Base-by-base conservation (phyloP, 2,888 invertebrate species). In the Esperia sulphurella region DNA sequence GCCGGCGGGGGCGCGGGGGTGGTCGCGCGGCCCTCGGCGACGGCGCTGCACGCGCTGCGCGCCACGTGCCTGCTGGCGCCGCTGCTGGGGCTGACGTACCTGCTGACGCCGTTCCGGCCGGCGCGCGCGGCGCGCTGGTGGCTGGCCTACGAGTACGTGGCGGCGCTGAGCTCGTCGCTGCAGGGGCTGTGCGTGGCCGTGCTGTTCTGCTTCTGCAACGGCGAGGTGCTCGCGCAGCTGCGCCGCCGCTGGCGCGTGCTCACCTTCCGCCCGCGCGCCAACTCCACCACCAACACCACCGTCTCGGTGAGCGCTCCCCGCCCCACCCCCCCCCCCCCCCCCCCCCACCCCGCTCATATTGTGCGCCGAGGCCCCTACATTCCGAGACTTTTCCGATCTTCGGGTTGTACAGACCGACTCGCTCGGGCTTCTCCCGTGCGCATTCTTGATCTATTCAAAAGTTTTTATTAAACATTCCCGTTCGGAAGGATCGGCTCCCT, bases 141-240 rank as follows among this genome's bases (percentile, higher is more conserved):
- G 83, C 91, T 92, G 57, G 91, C 92, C 58, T 97, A 97, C 89
- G 96, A 96, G 83, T 92, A 96, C 72, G 91, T 95, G 58, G 94
- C 96, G 21, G 97, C 97, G 57, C 91, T 97, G 65, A 94, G 95
- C 43, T 94, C 96, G 51, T 97, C 97, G 50, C 95, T 97, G 82
- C 93, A 98, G 95, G 98, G 98, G 52, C 92, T 97, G 51, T 96
- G 96, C 79, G 97, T 98, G 46, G 96, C 98, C 35, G 93, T 96
- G 54, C 92, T 98, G 45, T 97, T 96, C 87, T 97, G 97, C 79
- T 98, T 98, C 91, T 96, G 95, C 90, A 98, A 98, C 77, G 97
- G 97, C 58, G 98, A 98, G 93, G 98, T 98, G 83, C 93, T 95
- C 65, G 95, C 95, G 54, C 96, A 96, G 83, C 92, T 96, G 71